Evolutionary conservation across 23 tunicate genomes (phyloP), one percentile per base, ranked within the genome.

Genomic region (Clavelina lepadiformis): DNA sequence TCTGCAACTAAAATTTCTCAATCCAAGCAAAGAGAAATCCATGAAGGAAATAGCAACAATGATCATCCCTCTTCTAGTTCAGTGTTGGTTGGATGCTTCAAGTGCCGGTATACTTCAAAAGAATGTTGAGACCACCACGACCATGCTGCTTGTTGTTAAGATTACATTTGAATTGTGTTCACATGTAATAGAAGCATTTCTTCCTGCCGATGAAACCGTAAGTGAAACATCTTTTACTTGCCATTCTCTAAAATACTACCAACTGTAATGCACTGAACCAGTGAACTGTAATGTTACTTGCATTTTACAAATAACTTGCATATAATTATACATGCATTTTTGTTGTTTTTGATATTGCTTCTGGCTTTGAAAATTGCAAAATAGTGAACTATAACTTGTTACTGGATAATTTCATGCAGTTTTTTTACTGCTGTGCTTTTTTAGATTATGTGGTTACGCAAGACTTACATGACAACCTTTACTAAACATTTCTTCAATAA

Each of bases 41-140:
- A 46, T 3, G 29, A 25, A 46, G 13, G 57, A 66, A 23, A 27
- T 66, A 45, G 35, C 47, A 57, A 23, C 7, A 3, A 46, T 20
- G 5, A 26, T 33, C 30, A 4, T 66, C 3, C 72, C 72, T 24
- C 7, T 66, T 5, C 35, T 66, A 37, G n/a, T 66, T 23, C 72
- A 66, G 30, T 66, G 72, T 26, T 66, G 72, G 72, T 5, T 66
- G 5, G 72, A 66, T 27, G 72, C 31, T 4, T 46, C 57, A 5
- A 57, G 29, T 5, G 28, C 56, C 22, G 57, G 57, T 4, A 46
- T 66, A 24, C 30, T 66, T 6, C 5, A 25, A 46, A 66, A 66
- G 22, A 37, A 66, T 24, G 72, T 26, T 13, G 72, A 66, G n/a
- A 66, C 72, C 8, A 44, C 47, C 3, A 44, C 28, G 34, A 66